These are phyloP conservation scores for Spinus pinus DNA, from an alignment of 2,797 vertebrate genomes.

Conservation along the genomic window DNA sequence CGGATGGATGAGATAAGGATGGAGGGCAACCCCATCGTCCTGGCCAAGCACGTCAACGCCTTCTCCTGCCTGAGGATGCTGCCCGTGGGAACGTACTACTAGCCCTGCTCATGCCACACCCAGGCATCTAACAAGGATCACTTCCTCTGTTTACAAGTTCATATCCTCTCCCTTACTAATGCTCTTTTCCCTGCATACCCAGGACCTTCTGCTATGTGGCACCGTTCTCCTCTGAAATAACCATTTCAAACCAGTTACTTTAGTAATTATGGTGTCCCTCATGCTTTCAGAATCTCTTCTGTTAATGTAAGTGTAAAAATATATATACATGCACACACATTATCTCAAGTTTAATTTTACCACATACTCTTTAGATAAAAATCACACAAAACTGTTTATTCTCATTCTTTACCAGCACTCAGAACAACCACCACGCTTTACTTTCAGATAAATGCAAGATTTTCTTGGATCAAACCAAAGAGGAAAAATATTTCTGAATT, in stretches of 20 bases:
- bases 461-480: background rate
- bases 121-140: background rate
- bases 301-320: background rate
- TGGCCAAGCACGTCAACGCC: slow-evolving; percentile 91
- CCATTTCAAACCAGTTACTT: background rate
- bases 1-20: slow-evolving; percentile 89
- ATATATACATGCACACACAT: background rate
- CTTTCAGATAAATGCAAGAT: background rate
- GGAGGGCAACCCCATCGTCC: slow-evolving; percentile 90
- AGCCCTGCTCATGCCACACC: slow-evolving; percentile 27
- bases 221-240: background rate
- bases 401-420: background rate
- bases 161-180: slow-evolving; percentile 19
- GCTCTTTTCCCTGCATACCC: background rate
- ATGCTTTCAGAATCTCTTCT: background rate
- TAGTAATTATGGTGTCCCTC: background rate
- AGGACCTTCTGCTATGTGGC: background rate
- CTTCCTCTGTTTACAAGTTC: slow-evolving; percentile 25
- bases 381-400: background rate
- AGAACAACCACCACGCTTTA: background rate
- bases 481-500: background rate
- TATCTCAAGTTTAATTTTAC: background rate
- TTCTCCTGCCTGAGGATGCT: slow-evolving; percentile 91
- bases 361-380: background rate
- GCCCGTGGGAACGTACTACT: slow-evolving; percentile 90